A percentile compares a stretch with the other conserved stretches of the same genome.
phyloP scores from a whole-genome alignment of 2,113 vertebrate genomes.

The Poecilia latipinna region DNA sequence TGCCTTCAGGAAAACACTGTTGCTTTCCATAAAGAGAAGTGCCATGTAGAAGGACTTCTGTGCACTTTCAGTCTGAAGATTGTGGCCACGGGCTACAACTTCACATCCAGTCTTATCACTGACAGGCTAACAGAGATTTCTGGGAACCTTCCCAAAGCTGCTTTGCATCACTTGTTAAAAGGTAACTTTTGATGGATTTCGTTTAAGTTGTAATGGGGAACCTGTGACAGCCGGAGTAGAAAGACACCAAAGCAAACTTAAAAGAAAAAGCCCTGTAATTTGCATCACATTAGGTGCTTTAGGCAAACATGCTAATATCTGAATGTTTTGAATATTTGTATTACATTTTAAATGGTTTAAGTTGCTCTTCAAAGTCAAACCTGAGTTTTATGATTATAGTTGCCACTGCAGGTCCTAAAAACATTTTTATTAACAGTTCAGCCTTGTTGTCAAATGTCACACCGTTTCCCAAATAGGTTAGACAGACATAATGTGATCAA shows the following conservation, averaged over 20 bases:
- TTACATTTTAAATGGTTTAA: conserved; percentile 36
- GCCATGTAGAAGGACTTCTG: conserved; percentile 55
- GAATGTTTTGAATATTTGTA: conserved; percentile 33
- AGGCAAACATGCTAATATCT: conserved; percentile 46
- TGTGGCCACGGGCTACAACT: conserved; percentile 63
- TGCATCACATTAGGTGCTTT: conserved; percentile 36
- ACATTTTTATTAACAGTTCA: conserved; percentile 12
- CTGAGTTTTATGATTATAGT: conserved; percentile 8
- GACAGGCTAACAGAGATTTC: conserved; percentile 52
- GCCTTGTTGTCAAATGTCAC: conserved; percentile 15
- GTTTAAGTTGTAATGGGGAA: conserved; percentile 45
- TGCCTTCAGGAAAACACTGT: conserved; percentile 58
- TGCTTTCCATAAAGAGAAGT: conserved; percentile 64
- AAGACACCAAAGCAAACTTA: conserved; percentile 38
- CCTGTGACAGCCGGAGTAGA: conserved; percentile 44
- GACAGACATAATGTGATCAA: not conserved
- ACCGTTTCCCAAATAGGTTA: conserved; percentile 11
- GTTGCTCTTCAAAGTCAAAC: conserved; percentile 49
- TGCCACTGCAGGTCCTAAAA: conserved; percentile 25
- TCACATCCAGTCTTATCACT: conserved; percentile 59
- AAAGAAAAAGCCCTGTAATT: conserved; percentile 50
- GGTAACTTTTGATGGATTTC: conserved; percentile 53
- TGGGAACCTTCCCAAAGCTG: conserved; percentile 53
- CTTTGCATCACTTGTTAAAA: conserved; percentile 62
- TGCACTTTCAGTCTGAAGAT: conserved; percentile 56